Conservation (phyloP, 2,888 invertebrate species). For the Campoplex capitator region DNA sequence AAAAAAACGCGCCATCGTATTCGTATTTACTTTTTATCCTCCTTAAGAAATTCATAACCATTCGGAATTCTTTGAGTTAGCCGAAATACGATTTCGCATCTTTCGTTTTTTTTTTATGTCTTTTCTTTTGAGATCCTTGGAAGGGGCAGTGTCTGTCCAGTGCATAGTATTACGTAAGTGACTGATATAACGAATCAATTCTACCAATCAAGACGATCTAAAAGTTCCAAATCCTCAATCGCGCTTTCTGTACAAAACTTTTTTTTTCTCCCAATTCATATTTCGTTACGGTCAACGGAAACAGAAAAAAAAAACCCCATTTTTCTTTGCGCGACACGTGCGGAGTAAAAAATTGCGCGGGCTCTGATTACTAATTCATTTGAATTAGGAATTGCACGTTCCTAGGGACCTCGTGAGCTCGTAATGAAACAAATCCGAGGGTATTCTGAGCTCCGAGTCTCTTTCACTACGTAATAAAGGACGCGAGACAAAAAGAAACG, state of each 20-base stretch:
- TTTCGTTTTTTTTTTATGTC: background rate
- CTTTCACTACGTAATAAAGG: constrained; percentile 12
- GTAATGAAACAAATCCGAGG: background rate
- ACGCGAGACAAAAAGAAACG: background rate
- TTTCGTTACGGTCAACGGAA: background rate
- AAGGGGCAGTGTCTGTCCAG: constrained; percentile 68
- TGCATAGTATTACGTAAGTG: constrained; percentile 38
- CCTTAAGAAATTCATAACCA: constrained; percentile 23
- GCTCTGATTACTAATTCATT: constrained; percentile 40
- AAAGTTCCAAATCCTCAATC: background rate
- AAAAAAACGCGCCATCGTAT: constrained; percentile 50
- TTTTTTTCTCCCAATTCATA: background rate
- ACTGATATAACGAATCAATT: constrained; percentile 24
- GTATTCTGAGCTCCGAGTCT: constrained; percentile 11
- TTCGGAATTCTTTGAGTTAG: constrained; percentile 25
- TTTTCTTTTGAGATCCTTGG: constrained; percentile 58
- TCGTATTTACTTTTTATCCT: constrained; percentile 11
- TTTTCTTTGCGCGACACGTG: constrained; percentile 5
- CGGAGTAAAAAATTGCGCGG: constrained; percentile 19
- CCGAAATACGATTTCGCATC: constrained; percentile 29
- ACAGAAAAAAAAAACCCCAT: background rate
- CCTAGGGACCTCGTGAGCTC: constrained; percentile 55
- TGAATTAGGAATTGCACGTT: constrained; percentile 71
- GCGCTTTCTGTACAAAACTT: constrained; percentile 7
- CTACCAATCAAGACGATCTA: constrained; percentile 15